Evolutionary conservation across 2,888 invertebrate species (phyloP).

Genomic region (Synanthedon vespiformis): DNA sequence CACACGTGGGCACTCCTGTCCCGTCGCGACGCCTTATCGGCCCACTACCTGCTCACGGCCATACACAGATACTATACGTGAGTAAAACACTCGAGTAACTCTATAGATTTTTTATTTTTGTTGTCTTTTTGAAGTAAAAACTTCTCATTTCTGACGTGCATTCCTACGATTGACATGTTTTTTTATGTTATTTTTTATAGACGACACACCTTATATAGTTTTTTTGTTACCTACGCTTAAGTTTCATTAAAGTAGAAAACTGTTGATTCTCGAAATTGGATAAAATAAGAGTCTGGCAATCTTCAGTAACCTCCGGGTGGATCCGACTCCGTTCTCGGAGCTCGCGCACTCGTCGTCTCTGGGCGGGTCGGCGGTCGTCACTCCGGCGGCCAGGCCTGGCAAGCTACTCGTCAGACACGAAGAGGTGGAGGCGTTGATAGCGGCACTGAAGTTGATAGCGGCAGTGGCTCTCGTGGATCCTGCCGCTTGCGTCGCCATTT

Average conservation of each 20-base stretch:
- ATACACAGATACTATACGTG: slow-evolving; percentile 79
- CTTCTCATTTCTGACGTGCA: too few species aligned
- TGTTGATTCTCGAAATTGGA: too few species aligned
- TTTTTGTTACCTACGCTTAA: too few species aligned
- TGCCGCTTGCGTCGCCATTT: slow-evolving; percentile 82
- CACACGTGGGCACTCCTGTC: slow-evolving; percentile 76
- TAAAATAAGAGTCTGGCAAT: not conserved
- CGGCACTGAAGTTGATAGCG: slow-evolving; percentile 82
- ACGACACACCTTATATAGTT: too few species aligned
- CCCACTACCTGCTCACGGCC: slow-evolving; percentile 65
- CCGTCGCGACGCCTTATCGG: slow-evolving; percentile 45
- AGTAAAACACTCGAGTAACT: slow-evolving; percentile 11
- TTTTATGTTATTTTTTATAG: too few species aligned
- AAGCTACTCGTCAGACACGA: slow-evolving; percentile 51
- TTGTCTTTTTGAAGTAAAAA: too few species aligned
- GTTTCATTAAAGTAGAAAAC: too few species aligned
- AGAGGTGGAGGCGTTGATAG: slow-evolving; percentile 83
- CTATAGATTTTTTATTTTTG: too few species aligned
- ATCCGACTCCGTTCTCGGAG: slow-evolving; percentile 69
- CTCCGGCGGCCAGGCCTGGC: slow-evolving; percentile 43
- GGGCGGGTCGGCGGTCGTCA: slow-evolving; percentile 44
- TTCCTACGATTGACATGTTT: too few species aligned
- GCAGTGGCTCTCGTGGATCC: slow-evolving; percentile 85
- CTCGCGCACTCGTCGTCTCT: slow-evolving; percentile 68
- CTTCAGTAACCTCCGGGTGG: slow-evolving; percentile 76